A percentile compares a stretch with the other conserved stretches of the same genome.
These are phyloP conservation scores for Sebastes fasciatus DNA, from an alignment of 2,113 vertebrate species.

Conservation along the genomic window DNA sequence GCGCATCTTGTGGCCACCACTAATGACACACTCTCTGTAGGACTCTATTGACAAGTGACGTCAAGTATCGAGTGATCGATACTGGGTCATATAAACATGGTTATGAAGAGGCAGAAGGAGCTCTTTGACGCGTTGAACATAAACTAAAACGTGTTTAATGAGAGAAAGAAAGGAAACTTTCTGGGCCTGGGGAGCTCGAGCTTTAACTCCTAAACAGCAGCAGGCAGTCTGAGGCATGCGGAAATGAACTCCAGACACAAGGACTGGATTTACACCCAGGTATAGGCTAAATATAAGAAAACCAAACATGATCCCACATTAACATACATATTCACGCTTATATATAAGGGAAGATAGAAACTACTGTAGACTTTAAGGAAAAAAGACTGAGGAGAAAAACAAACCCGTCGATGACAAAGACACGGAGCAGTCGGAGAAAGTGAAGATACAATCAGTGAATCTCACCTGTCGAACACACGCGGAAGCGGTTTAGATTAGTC, in stretches of 20 bases:
- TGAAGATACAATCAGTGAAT: neutral
- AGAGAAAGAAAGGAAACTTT: slow-evolving; percentile 26
- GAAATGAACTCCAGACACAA: slow-evolving; percentile 62
- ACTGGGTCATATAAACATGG: neutral
- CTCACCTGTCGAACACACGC: slow-evolving; percentile 67
- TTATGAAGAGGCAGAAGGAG: neutral
- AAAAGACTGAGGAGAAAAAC: neutral
- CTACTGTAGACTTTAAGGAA: fast-evolving
- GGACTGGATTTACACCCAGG: slow-evolving; percentile 5
- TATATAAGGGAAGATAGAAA: neutral
- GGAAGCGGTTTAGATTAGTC: slow-evolving; percentile 3
- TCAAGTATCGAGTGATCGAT: slow-evolving; percentile 39
- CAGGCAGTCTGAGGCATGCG: slow-evolving; percentile 60
- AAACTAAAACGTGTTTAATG: neutral
- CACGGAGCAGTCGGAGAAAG: neutral
- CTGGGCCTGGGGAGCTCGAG: neutral
- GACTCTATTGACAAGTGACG: slow-evolving; percentile 53
- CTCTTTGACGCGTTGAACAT: too few relatives aligned
- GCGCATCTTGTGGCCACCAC: neutral
- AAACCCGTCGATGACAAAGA: neutral
- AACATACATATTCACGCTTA: fast-evolving
- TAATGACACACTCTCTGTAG: neutral
- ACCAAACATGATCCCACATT: neutral
- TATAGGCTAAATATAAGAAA: neutral
- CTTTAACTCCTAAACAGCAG: slow-evolving; percentile 14